Evolutionary conservation across 2,113 vertebrate species (phyloP).

Genomic region (Pelecanoides urinatrix): DNA sequence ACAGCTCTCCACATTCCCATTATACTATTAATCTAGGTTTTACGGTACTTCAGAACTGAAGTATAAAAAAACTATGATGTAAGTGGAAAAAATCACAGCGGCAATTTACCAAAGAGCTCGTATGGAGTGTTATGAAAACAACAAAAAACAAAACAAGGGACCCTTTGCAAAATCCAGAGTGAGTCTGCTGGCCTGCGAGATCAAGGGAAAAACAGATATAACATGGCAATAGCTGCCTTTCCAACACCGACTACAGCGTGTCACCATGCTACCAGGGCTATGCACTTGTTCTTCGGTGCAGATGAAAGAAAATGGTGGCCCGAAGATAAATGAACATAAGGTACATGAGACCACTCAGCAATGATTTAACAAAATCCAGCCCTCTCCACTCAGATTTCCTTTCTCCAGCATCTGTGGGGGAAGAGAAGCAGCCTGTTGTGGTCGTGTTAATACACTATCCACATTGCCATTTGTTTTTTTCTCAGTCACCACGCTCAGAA

Average conservation of each 20-base stretch:
- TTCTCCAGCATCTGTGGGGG: neutral
- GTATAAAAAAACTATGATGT: neutral
- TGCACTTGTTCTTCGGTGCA: neutral
- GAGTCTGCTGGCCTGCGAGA: neutral
- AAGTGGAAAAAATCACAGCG: neutral
- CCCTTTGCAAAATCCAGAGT: neutral
- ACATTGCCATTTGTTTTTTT: neutral
- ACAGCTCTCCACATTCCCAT: constrained; percentile 47
- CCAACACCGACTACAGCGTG: neutral
- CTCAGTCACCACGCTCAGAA: neutral
- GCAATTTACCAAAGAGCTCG: neutral
- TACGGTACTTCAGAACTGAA: constrained; percentile 44
- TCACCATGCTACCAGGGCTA: neutral
- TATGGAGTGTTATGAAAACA: neutral
- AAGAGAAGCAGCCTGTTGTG: neutral
- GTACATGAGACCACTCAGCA: neutral
- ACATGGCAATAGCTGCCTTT: neutral
- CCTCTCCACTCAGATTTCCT: neutral
- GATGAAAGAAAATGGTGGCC: neutral
- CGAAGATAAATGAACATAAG: neutral
- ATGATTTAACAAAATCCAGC: neutral
- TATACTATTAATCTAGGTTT: constrained; percentile 29
- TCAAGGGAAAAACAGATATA: neutral
- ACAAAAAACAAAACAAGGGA: neutral
- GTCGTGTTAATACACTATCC: neutral